Base-by-base conservation (phyloP, 2,113 vertebrate genomes). In the Pseudolaguvia tuberculata region DNA sequence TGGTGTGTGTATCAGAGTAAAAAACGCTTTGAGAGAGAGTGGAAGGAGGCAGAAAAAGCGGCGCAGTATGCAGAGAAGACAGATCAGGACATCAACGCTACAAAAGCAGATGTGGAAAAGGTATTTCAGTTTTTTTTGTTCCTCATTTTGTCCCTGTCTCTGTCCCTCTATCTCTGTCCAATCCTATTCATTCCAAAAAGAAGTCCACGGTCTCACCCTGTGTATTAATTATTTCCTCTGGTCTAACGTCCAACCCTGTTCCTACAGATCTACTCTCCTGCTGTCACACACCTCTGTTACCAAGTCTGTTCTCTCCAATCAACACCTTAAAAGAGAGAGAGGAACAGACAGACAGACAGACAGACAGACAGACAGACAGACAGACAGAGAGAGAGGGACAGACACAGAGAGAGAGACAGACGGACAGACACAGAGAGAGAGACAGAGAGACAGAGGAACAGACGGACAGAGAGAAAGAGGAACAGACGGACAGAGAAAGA, bases 31-130 rank as follows among this genome's bases (percentile, higher is more conserved):
- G 94, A 96, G 77, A 89, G 93, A 18, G 94, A 96, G 76, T 96
- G 94, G 89, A 87, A 91, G 58, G 94, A 96, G 81, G 94, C 93
- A 0, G 94, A 96, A 80, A 92, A 93, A 25, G 88, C 94, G 0
- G 87, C 91, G 8, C 91, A 92, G 81, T 89, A 90, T 0, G 94
- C 94, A 0, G 93, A 96, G 70, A 91, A 91, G 70, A 91, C 93
- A 0, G 94, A 96, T 78, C 93, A 94, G 78, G 94, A 96, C 72
- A 91, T 94, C 83, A 95, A 94, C 2, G 93, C 94, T 71, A 96
- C 94, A 45, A 96, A 96, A 83, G 94, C 94, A 0, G 94, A 96
- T 0, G 94, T 96, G 78, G 94, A 95, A 82, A 96, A 95, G 90
- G 94, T 95, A 80, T 62, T 11, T 47, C 21, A 48, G 63, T 63